These are phyloP conservation scores for Ferdinandea cuprea DNA, from an alignment of 2,888 invertebrate species.

Conservation along the genomic window DNA sequence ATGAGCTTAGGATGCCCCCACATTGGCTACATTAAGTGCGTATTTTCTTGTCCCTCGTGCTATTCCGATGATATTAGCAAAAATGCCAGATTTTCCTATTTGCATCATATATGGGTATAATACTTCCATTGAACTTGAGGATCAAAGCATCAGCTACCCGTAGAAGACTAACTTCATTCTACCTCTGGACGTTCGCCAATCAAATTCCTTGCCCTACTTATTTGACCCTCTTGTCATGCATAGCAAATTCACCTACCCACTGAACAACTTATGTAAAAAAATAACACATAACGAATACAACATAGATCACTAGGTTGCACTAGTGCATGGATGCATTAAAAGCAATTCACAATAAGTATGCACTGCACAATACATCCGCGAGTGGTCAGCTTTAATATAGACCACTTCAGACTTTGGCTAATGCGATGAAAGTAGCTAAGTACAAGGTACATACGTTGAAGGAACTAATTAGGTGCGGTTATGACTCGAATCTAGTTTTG, in stretches of 20 bases:
- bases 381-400: not conserved
- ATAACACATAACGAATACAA: not conserved
- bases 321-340: conserved; percentile 27
- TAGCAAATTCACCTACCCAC: conserved; percentile 15
- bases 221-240: conserved; percentile 36
- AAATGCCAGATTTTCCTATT: too few relatives aligned
- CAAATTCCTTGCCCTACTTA: conserved; percentile 32
- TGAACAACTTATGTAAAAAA: conserved; percentile 21
- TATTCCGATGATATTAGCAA: too few relatives aligned
- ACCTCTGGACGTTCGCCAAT: not conserved
- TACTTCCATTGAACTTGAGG: too few relatives aligned
- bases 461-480: conserved; percentile 52
- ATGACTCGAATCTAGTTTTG: conserved; percentile 16
- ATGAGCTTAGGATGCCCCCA: too few relatives aligned
- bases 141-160: too few relatives aligned
- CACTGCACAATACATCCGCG: not conserved
- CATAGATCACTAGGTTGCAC: conserved; percentile 10
- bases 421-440: conserved; percentile 44
- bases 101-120: too few relatives aligned
- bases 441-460: conserved; percentile 19
- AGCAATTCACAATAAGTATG: conserved; percentile 39
- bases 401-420: conserved; percentile 1
- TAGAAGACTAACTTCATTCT: too few relatives aligned
- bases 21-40: too few relatives aligned
- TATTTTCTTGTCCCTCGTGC: too few relatives aligned